Evolutionary conservation across 2,113 vertebrate genomes (phyloP), one percentile per base, ranked within the genome.

Genomic region (Rhynchopsitta pachyrhyncha): DNA sequence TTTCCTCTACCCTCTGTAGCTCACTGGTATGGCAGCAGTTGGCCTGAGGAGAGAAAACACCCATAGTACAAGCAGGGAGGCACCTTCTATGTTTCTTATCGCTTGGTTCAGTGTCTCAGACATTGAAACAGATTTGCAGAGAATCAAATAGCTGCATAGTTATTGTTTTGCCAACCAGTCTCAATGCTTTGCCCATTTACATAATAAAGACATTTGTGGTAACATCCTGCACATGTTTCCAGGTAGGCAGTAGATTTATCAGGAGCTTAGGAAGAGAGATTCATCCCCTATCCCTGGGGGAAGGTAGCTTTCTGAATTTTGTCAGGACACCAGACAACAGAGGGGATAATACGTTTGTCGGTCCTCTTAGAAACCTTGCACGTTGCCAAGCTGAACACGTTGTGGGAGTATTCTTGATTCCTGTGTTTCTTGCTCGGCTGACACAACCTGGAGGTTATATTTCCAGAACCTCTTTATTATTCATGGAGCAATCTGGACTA

Each of bases 61-160:
- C 52, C 62, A 4, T 5, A 11, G 22, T 6, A 24, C 17, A 31
- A 75, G 10, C 0, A 0, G 8, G 28, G 46, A 86, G 44, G 20
- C 24, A 64, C 20, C 49, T 42, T 82, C 67, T 19, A 18, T 7
- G 35, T 10, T 50, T 62, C 86, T 74, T 44, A 37, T 70, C 20
- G n/a, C 53, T 59, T 9, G 4, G 13, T 60, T 86, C 64, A 37
- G 33, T 7, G 13, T 73, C 63, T 53, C 57, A n/a, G 74, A 86
- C 0, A 0, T 6, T 39, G 11, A 25, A 67, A 59, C 4, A 59
- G 27, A 39, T 64, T 85, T 75, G 24, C 22, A 41, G 67, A 86
- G 50, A 67, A 52, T 24, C 29, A 35, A 7, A 22, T 7, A 20
- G 25, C 10, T 53, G 52, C 55, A 66, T 60, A 60, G 63, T 41